phyloP scores from a whole-genome alignment of 2,888 invertebrate genomes.

The Nomada ruficornis region DNA sequence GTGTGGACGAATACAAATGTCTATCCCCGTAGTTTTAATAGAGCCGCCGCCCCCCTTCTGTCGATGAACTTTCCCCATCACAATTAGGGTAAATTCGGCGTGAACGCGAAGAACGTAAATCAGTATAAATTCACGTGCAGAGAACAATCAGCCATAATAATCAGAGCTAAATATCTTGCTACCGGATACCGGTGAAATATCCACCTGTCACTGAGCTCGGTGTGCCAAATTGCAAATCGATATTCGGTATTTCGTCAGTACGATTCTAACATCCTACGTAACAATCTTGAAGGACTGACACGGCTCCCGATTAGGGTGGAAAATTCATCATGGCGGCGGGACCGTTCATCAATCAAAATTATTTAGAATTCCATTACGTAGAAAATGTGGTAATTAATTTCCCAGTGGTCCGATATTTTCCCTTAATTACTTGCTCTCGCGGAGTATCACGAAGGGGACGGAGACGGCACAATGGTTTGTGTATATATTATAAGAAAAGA shows the following conservation, averaged over 20 bases:
- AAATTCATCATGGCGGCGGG: slow-evolving; percentile 38
- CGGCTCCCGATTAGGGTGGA: slow-evolving; percentile 33
- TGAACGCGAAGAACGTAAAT: neutral
- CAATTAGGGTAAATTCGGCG: slow-evolving; percentile 5
- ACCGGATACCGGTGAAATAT: slow-evolving; percentile 54
- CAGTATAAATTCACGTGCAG: slow-evolving; percentile 25
- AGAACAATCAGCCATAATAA: slow-evolving; percentile 35
- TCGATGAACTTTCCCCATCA: slow-evolving; percentile 4
- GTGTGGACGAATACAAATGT: slow-evolving; percentile 39
- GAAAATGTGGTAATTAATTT: slow-evolving; percentile 28
- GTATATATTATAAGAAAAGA: no score
- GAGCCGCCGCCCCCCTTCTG: neutral
- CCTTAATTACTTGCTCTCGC: neutral
- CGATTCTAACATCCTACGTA: slow-evolving; percentile 40
- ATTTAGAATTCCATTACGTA: slow-evolving; percentile 38
- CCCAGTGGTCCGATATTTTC: neutral
- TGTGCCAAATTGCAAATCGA: slow-evolving; percentile 63
- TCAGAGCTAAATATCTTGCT: slow-evolving; percentile 49
- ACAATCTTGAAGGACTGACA: slow-evolving; percentile 56
- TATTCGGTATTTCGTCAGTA: slow-evolving; percentile 48
- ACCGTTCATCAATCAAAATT: slow-evolving; percentile 45
- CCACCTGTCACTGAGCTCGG: slow-evolving; percentile 52
- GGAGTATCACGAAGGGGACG: neutral
- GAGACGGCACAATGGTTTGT: neutral
- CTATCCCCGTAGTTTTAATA: slow-evolving; percentile 7